Percentiles rank a stretch among this genome's conserved stretches.
These are phyloP conservation scores for Lamellibrachia columna DNA, from an alignment of 2,888 invertebrate genomes.

Conservation along the genomic window DNA sequence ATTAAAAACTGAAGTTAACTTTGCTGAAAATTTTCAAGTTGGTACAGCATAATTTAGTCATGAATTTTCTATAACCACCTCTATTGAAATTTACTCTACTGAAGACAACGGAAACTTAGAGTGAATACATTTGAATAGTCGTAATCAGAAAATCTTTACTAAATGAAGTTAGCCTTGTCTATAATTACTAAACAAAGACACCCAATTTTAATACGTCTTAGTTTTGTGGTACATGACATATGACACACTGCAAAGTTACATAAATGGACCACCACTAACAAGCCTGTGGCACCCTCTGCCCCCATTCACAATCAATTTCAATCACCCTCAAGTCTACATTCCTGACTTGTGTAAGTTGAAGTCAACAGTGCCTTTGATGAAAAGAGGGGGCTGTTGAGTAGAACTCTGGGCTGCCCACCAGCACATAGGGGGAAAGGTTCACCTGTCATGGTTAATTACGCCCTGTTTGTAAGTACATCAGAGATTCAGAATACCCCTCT, in stretches of 20 bases:
- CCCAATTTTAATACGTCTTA: neutral
- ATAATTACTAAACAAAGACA: neutral
- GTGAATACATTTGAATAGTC: neutral
- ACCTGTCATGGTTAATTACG: neutral
- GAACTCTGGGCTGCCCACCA: neutral
- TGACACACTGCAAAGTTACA: neutral
- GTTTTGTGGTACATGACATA: neutral
- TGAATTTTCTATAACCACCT: neutral
- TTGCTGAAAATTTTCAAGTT: neutral
- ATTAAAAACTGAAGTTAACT: neutral
- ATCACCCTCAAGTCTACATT: neutral
- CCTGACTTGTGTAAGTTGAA: neutral
- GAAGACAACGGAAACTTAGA: too few species aligned
- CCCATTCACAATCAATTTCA: slow-evolving; percentile 1
- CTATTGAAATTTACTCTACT: too few species aligned
- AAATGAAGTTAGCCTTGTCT: neutral
- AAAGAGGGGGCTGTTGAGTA: neutral
- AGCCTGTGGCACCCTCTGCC: neutral
- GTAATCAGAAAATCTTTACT: neutral
- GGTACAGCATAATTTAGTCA: neutral
- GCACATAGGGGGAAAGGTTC: neutral
- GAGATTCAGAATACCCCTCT: neutral
- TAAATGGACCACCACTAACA: slow-evolving; percentile 5
- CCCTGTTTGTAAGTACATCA: neutral
- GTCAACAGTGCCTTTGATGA: slow-evolving; percentile 5